These are phyloP conservation scores for Vicugna pacos DNA, from an alignment of 2,113 vertebrate species.

Conservation along the genomic window DNA sequence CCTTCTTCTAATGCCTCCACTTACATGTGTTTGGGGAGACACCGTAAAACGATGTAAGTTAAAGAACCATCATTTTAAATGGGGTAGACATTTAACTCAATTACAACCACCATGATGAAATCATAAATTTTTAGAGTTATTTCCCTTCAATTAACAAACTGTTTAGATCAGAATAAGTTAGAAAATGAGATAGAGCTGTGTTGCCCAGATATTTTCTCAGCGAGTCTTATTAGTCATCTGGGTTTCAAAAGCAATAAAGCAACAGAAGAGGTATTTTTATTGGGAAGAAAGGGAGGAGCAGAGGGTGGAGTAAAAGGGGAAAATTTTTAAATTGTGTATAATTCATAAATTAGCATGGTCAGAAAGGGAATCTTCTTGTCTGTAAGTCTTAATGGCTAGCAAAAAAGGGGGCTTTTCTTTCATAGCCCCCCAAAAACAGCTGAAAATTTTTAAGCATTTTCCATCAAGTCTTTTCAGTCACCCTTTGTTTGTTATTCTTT, in stretches of 20 bases:
- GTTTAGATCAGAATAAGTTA: conserved; percentile 47
- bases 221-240: neutral
- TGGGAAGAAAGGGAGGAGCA: neutral
- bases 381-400: neutral
- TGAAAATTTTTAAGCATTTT: conserved; percentile 50
- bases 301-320: neutral
- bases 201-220: neutral
- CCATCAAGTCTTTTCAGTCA: neutral
- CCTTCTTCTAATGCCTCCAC: neutral
- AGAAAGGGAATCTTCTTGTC: neutral
- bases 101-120: neutral
- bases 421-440: neutral
- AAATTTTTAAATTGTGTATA: neutral
- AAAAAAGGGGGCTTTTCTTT: conserved; percentile 32
- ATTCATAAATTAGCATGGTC: neutral
- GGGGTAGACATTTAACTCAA: neutral
- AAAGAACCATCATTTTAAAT: neutral
- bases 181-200: conserved; percentile 11
- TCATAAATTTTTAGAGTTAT: neutral
- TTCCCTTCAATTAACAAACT: neutral
- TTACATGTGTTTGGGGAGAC: neutral
- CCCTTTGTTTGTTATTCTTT: neutral
- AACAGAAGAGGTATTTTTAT: neutral
- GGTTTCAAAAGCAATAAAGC: neutral
- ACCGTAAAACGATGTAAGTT: neutral